Evolutionary conservation across 2,113 vertebrate species (phyloP).

Genomic region (Microcebus lehilahytsara): DNA sequence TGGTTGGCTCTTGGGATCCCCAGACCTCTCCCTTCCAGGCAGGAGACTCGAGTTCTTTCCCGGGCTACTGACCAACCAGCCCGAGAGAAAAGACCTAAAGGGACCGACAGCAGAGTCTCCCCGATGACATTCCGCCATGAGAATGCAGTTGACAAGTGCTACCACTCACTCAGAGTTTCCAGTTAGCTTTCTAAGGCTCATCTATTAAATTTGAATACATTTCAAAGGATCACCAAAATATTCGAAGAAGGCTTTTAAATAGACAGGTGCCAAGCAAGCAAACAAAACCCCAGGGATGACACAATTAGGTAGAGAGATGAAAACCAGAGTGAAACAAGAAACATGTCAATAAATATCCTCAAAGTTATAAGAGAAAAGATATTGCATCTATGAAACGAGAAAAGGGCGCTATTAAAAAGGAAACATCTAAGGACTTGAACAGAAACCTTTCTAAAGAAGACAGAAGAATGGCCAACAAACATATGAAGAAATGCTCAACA

Average conservation of each 20-base stretch:
- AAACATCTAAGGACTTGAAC: too few species aligned
- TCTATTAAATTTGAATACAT: neutral
- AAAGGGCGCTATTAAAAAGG: neutral
- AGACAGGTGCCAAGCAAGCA: neutral
- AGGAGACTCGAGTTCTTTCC: neutral
- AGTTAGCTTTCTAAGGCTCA: too few species aligned
- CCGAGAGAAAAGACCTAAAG: neutral
- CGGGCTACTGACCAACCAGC: neutral
- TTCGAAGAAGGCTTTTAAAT: neutral
- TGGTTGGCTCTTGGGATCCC: neutral
- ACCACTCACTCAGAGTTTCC: neutral
- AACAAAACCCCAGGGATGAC: neutral
- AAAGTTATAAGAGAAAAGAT: neutral
- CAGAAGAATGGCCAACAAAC: too few species aligned
- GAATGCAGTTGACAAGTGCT: neutral
- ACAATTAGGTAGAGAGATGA: neutral
- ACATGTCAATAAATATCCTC: neutral
- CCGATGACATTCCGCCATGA: too few species aligned
- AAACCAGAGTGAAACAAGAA: neutral
- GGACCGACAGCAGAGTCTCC: neutral
- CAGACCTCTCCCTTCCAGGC: neutral
- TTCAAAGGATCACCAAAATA: neutral
- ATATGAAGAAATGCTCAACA: too few species aligned
- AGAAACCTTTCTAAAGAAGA: too few species aligned
- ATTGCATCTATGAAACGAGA: neutral